Evolutionary conservation across 2,113 vertebrate genomes (phyloP), one percentile per base, ranked within the genome.

Genomic region (Ondatra zibethicus): DNA sequence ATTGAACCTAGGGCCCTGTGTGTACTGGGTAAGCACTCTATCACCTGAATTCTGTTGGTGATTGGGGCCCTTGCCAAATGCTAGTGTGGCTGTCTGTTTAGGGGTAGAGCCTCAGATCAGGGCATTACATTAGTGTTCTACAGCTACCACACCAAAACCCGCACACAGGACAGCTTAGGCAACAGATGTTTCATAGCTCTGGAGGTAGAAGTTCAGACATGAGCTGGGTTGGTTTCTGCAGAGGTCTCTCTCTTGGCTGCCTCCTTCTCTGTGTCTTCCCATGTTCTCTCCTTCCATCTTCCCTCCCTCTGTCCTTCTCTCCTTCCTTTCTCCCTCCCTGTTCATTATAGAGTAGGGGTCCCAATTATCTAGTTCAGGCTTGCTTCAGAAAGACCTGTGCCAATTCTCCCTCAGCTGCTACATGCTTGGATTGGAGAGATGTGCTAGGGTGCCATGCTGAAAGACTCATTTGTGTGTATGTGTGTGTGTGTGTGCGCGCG

Each of bases 11-110:
- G 84, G 42, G 42, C 42, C 10, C 36, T 70, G 65, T 27, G 45
- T 66, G n/a, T 4, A 19, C 45, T 21, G n/a, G 65, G 45, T 23
- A 52, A 88, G 19, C 5, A 10, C 45, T 70, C 31, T 70, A 8
- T 45, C 45, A 25, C 14, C 65, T 50, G 65, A 87, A 10, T 55
- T 52, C 3, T 0, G 4, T 23, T 1, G 11, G 55, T 47, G 45
- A 39, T 3, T 39, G 3, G 31, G 25, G 17, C 5, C 1, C 27
- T 1, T 1, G 45, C 7, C 16, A 33, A 8, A 4, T 1, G 4
- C 2, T 42, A 7, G 23, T 25, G 5, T 7, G 33, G 36, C 0
- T 70, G 11, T 63, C 65, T 55, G 7, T 80, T 58, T 3, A 9
- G 84, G 63, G 10, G 50, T 1, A 16, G 23, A 29, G 7, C 23